Conservation (phyloP, 2,888 invertebrate genomes). For the Corythucha ciliata region DNA sequence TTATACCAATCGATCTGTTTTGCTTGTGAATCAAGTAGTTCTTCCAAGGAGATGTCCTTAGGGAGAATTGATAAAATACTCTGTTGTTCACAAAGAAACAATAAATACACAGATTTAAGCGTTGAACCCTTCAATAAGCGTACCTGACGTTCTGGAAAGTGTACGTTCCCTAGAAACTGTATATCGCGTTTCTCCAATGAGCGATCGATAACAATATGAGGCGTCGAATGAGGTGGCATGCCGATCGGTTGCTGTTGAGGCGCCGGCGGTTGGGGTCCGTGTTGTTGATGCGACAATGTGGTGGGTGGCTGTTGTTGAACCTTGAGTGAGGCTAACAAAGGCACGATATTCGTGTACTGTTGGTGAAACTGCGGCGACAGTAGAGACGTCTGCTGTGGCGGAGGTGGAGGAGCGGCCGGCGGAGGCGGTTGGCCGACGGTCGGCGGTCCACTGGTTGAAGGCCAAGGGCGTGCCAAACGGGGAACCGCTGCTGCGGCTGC, state of each 20-base stretch:
- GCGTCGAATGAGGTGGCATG: conserved; percentile 12
- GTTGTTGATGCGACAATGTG: conserved; percentile 3
- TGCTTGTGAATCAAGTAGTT: conserved; percentile 48
- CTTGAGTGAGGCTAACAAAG: conserved; percentile 19
- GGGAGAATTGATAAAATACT: conserved; percentile 44
- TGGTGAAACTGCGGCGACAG: conserved; percentile 17
- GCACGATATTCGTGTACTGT: conserved; percentile 14
- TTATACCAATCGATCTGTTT: conserved; percentile 50
- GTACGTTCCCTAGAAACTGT: conserved; percentile 51
- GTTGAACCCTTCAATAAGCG: too few species aligned
- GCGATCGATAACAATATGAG: conserved; percentile 23
- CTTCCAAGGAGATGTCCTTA: conserved; percentile 49
- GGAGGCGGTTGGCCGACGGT: conserved; percentile 29
- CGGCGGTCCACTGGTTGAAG: conserved; percentile 30
- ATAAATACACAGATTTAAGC: not conserved
- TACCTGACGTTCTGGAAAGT: conserved; percentile 44
- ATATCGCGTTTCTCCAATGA: conserved; percentile 44
- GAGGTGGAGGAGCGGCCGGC: conserved; percentile 19
- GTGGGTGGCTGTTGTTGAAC: conserved; percentile 3
- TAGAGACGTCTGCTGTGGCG: conserved; percentile 8
- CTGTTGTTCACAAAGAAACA: conserved; percentile 4
- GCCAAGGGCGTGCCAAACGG: conserved; percentile 21
- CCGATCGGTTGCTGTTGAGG: conserved; percentile 13
- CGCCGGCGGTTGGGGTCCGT: conserved; percentile 2
- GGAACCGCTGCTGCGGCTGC: conserved; percentile 7